Percentiles rank a stretch among this genome's conserved stretches.
Evolutionary conservation across 2,113 vertebrate species (phyloP).

Genomic region (Upupa epops): DNA sequence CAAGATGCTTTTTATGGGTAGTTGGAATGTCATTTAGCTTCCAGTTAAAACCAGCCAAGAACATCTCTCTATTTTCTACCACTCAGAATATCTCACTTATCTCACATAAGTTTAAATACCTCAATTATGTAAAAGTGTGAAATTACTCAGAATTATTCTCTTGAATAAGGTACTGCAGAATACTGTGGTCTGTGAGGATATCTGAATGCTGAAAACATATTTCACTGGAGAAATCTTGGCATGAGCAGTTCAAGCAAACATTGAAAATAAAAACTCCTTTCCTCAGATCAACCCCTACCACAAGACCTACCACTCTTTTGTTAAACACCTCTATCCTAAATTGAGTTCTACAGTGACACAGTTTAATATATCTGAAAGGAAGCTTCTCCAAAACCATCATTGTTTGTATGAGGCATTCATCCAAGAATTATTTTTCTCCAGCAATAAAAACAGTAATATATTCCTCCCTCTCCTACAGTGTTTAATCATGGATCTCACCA

Average conservation of each 20-base stretch:
- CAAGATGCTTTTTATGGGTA: not conserved
- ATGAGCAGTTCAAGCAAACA: not conserved
- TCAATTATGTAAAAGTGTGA: not conserved
- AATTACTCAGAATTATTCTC: not conserved
- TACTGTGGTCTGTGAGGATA: not conserved
- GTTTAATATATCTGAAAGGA: not conserved
- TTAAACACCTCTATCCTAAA: not conserved
- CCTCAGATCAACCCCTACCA: not conserved
- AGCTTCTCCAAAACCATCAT: not conserved
- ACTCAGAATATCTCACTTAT: not conserved
- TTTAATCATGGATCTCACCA: conserved; percentile 16
- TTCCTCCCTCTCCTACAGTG: not conserved
- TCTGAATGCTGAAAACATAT: not conserved
- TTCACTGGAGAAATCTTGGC: not conserved
- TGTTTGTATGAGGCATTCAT: not conserved
- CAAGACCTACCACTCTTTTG: not conserved
- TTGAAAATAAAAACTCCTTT: not conserved
- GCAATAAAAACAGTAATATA: not conserved
- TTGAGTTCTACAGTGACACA: not conserved
- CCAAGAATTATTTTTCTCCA: conserved; percentile 22
- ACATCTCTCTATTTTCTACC: not conserved
- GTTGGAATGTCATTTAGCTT: not conserved
- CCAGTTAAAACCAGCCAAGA: not conserved
- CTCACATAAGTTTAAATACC: not conserved
- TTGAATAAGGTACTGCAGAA: not conserved